Evolutionary conservation across 2,797 vertebrate species (phyloP).

Genomic region (Oreonectes daqikongensis): DNA sequence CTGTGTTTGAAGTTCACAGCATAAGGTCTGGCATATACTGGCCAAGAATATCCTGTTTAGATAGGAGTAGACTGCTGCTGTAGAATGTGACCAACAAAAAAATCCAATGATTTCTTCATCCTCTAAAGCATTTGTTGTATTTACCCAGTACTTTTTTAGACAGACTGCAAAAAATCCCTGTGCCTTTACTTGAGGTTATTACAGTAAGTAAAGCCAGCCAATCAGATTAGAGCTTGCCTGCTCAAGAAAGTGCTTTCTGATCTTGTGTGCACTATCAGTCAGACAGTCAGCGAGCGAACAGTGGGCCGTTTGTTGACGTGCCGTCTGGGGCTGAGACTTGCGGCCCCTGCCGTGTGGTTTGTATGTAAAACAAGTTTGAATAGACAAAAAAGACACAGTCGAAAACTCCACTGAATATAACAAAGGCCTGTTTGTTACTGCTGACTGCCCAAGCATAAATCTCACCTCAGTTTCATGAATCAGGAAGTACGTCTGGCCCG

Average conservation of each 20-base stretch:
- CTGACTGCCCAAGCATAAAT: conserved; percentile 7
- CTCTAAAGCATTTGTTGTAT: not conserved
- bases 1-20: not conserved
- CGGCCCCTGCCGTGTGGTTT: conserved; percentile 19
- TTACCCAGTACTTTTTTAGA: not conserved
- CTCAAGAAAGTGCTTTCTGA: not conserved
- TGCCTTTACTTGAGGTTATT: not conserved
- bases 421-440: conserved; percentile 23
- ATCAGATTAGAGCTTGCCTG: not conserved
- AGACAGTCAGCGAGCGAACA: not conserved
- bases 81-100: too few relatives aligned
- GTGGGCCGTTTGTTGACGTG: not conserved
- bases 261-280: not conserved
- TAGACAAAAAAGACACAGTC: not conserved
- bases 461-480: conserved; percentile 20
- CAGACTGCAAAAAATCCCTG: not conserved
- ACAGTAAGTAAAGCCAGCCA: not conserved
- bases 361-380: conserved; percentile 3
- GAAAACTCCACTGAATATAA: conserved; percentile 5
- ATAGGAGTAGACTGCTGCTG: not conserved
- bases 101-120: not conserved
- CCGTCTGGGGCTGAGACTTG: not conserved
- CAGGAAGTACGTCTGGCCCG: not conserved
- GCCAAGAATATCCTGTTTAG: not conserved
- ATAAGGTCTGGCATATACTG: not conserved